Base-by-base conservation (phyloP, 2,113 vertebrate genomes). In the Eubucco bourcierii region DNA sequence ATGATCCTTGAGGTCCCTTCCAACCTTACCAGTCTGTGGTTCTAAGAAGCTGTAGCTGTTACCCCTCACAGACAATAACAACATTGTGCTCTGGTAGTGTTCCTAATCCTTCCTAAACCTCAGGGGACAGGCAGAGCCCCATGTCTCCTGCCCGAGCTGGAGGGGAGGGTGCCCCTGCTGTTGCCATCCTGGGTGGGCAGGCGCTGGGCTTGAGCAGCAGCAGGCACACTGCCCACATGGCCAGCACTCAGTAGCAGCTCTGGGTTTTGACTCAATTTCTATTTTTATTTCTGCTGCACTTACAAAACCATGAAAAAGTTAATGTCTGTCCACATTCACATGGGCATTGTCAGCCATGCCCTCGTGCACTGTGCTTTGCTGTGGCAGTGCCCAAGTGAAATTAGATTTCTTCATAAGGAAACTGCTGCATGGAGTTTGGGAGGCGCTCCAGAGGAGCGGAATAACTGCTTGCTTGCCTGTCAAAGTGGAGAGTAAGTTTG, bases 391-490 rank as follows among this genome's bases (percentile, higher is more conserved):
- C 80, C 12, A 53, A 50, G 52, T 86, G 87, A 89, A 95, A 90
- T 87, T 85, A 70, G 78, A 46, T 95, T 91, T 94, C 90, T 96
- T 88, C 90, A 84, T 89, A 83, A 86, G 46, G 47, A 70, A 59
- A 47, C 58, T 71, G 85, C 88, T 88, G 14, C 72, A 3, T 0
- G 0, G 47, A n/a, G 73, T n/a, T 47, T 86, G 74, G 59, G 76
- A 91, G 80, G 76, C 29, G 63, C n/a, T 82, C 66, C 85, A n/a
- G 68, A 86, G 95, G 86, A 96, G 88, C 59, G 83, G 41, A 95
- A 79, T 74, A 74, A 95, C 77, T 79, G 68, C 84, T 91, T 83
- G 85, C 87, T 95, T 41, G 18, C 79, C 87, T 97, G 90, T 81
- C 93, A 84, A 20, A 78, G 65, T 50, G 67, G 63, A 24, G 68